Base-by-base conservation (phyloP, 2,113 vertebrate genomes). In the Hemiprocne comata region DNA sequence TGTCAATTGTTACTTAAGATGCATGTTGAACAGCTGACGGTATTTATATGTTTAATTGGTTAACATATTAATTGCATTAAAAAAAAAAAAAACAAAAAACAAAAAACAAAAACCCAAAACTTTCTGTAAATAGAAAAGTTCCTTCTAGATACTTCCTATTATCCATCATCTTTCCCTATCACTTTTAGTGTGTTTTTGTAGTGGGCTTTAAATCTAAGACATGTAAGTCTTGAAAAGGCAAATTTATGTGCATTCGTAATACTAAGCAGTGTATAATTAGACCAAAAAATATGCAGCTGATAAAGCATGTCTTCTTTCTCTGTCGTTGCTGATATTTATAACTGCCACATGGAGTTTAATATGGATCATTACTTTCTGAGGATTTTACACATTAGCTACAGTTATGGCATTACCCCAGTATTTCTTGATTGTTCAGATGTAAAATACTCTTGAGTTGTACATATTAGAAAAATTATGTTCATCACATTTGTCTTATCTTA, bases 241-340 rank as follows among this genome's bases (percentile, higher is more conserved):
- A 94, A 93, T 95, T 76, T 94, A 82, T 93, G 40, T 95, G 34
- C 70, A 95, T 97, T 93, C 84, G 87, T 87, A 95, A 88, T 42
- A 84, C 11, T 73, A 86, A 84, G 64, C 34, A 93, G 29, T 55
- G 69, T 8, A 74, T 85, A 96, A 95, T 96, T 87, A 65, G 46
- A 94, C 86, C 61, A 16, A 67, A 91, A 89, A 50, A 50, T 50
- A 81, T 65, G 26, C 23, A 85, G 40, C 73, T 16, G 48, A 90
- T 95, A 94, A 95, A 97, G 73, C 18, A 58, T 5, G 1, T 73
- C 76, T 91, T 33, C 26, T 90, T 95, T 77, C 65, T 71, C 10
- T 90, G 69, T 90, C 34, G 20, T 81, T 93, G 58, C n/a, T 89
- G 28, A 67, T 97, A 97, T 93, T 94, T 97, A 93, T 94, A 95